Base-by-base conservation (phyloP, 2,888 invertebrate genomes). In the Polymixis lichenea region DNA sequence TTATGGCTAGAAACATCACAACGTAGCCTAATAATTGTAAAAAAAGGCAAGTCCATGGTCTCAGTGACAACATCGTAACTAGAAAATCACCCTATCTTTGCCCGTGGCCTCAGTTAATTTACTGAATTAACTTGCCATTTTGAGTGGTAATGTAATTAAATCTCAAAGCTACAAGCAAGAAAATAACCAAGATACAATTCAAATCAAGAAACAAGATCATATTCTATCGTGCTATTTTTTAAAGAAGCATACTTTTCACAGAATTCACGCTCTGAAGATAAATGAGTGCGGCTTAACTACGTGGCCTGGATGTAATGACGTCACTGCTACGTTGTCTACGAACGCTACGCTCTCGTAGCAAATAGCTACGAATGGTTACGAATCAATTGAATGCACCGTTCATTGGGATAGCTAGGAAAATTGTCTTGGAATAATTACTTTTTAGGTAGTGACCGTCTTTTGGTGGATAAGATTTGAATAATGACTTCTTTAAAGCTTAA, bases 221-320 rank as follows among this genome's bases (percentile, higher is more conserved):
- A 73, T 25, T 32, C 9, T 58, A 7, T 56, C 32, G 1, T 25
- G 46, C 2, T n/a, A 56, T 46, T 73, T 46, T 72, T 46, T 58
- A 22, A 46, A 77, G 66, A 67, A 67, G 25, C 32, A 75, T 55
- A 61, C 58, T 80, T 76, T 70, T 71, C 56, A 71, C 77, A 80
- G 82, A 82, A 77, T 77, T 53, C 66, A 53, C 56, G 71, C 62
- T 71, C 53, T 55, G 67, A 32, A 77, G 83, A 80, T 82, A 83
- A 77, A 80, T 80, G 64, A 82, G 51, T 82, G 65, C 82, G 65
- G 55, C 60, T 69, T 70, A 82, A 75, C 62, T 80, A 80, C 77
- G 80, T 80, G 79, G 69, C 69, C 43, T 70, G 77, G 55, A 13
- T 82, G 55, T 81, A 79, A 75, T 82, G 65, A 81, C 83, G 71